Evolutionary conservation across 2,113 vertebrate genomes (phyloP).

Genomic region (Trematocara marginatum): DNA sequence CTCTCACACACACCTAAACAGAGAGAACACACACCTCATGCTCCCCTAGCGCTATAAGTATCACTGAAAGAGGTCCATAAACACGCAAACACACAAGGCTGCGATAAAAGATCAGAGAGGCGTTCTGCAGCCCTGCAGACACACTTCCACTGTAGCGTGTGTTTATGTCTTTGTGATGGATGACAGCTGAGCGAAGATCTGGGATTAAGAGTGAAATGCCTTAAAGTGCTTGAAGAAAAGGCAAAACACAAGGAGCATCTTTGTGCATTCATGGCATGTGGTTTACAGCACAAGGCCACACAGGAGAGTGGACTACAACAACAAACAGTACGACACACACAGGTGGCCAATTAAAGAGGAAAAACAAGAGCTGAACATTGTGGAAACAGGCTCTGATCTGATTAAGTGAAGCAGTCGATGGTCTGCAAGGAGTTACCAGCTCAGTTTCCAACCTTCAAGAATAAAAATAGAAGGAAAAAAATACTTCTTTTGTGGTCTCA

Average conservation of each 20-base stretch:
- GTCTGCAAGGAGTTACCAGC: background rate
- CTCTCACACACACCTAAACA: constrained; percentile 22
- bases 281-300: constrained; percentile 62
- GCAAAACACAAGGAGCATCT: background rate
- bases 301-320: constrained; percentile 20
- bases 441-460: background rate
- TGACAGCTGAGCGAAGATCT: background rate
- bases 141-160: background rate
- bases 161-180: background rate
- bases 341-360: constrained; percentile 35
- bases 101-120: constrained; percentile 24
- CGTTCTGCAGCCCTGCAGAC: background rate
- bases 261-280: constrained; percentile 40
- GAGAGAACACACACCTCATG: constrained; percentile 24
- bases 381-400: constrained; percentile 1
- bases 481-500: background rate
- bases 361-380: constrained; percentile 23
- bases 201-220: background rate
- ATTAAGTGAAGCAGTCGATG: background rate
- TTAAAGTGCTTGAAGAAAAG: background rate
- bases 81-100: background rate
- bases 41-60: background rate
- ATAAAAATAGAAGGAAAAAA: background rate
- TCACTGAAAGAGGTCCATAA: constrained; percentile 19
- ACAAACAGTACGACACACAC: constrained; percentile 32